Percentiles rank a stretch among this genome's conserved stretches.
phyloP scores from a whole-genome alignment of 2,888 invertebrate species.

The Heptascelio sp. region DNA sequence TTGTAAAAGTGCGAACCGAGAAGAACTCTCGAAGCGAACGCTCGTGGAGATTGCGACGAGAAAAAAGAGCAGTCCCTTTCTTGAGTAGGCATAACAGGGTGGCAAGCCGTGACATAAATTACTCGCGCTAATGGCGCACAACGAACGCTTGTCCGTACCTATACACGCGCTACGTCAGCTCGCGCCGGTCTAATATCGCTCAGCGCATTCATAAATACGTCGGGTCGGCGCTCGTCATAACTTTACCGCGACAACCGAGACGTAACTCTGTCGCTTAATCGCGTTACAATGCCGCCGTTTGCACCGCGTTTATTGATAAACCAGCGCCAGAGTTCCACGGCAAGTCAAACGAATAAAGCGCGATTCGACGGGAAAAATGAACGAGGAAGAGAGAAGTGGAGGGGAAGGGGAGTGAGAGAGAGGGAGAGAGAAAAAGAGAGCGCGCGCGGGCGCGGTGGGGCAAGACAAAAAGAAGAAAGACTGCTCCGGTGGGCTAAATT shows the following conservation, averaged over 20 bases:
- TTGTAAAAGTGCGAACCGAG: slow-evolving; percentile 18
- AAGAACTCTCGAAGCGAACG: slow-evolving; percentile 16
- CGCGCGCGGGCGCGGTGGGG: too few species aligned
- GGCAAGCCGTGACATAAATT: slow-evolving; percentile 77
- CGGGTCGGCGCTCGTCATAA: slow-evolving; percentile 77
- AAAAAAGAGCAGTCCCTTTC: slow-evolving; percentile 37
- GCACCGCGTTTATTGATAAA: slow-evolving; percentile 77
- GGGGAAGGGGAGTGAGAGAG: not conserved
- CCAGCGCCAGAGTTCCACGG: too few species aligned
- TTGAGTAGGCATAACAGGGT: slow-evolving; percentile 61
- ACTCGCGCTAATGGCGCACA: slow-evolving; percentile 79
- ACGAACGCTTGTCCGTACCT: slow-evolving; percentile 78
- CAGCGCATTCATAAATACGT: slow-evolving; percentile 81
- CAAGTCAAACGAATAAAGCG: too few species aligned
- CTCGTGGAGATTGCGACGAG: not conserved
- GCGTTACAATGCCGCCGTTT: slow-evolving; percentile 77
- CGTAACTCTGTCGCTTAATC: slow-evolving; percentile 79
- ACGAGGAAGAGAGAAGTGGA: slow-evolving; percentile 12
- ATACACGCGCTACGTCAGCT: slow-evolving; percentile 77
- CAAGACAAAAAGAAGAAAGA: slow-evolving; percentile 24
- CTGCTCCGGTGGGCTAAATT: slow-evolving; percentile 43
- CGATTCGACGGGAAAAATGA: slow-evolving; percentile 16
- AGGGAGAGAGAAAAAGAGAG: not conserved
- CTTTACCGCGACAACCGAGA: slow-evolving; percentile 70
- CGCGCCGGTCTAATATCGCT: slow-evolving; percentile 79